Evolutionary conservation across 2,797 vertebrate species (phyloP), one percentile per base, ranked within the genome.

Genomic region (Aulostomus chinensis): DNA sequence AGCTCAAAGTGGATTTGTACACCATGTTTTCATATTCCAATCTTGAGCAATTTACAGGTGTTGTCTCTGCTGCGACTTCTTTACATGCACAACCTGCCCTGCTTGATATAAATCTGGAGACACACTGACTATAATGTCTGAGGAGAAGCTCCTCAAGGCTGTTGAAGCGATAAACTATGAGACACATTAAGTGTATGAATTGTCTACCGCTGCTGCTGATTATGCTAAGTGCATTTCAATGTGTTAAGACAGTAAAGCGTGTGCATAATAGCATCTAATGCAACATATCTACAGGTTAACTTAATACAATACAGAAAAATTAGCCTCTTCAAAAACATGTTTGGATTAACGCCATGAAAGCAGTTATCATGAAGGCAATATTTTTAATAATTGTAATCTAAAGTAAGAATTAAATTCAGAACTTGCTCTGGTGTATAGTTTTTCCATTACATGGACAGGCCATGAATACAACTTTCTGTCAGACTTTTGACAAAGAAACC

Each of bases 161-260:
- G 32, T 43, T 49, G 46, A 50, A 31, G 48, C 16, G 31, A 53
- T 26, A 31, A 45, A 51, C 48, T 31, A 24, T 20, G 36, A 56
- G n/a, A 12, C 61, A 47, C 4, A 24, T 64, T 54, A 36, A 50
- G 58, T 49, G 1, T 36, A 32, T 45, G 80, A 38, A 70, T 42
- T 68, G 52, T 33, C 45, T 41, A 25, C 7, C 34, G 48, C 48
- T 55, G 11, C 48, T 34, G 34, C 24, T 39, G 14, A 49, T 71
- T 46, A 9, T 73, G 69, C 74, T 70, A 59, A 80, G 48, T 64
- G 59, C 31, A 25, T 60, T 76, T 79, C 20, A 33, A 35, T 34
- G 15, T 26, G 29, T 22, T 37, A 39, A 49, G 40, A 11, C 9
- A 11, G 48, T 7, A 18, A 50, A 35, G 55, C 63, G 68, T 31